A percentile compares a stretch with the other conserved stretches of the same genome.
Conservation (phyloP, 2,113 vertebrate genomes). For the Psittacula cyanocephala region DNA sequence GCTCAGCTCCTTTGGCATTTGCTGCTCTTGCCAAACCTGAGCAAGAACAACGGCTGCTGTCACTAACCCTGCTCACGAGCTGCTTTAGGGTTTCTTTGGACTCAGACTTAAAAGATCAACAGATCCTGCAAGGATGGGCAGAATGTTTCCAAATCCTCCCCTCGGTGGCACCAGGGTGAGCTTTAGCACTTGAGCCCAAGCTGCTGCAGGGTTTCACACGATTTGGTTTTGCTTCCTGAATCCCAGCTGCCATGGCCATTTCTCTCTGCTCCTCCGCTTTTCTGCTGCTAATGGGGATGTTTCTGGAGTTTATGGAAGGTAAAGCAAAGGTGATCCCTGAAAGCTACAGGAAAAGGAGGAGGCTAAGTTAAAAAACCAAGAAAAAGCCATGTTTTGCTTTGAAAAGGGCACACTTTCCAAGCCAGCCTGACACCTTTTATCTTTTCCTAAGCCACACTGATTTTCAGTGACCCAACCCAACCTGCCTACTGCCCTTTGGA, state of each 20-base stretch:
- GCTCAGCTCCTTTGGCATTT: background rate
- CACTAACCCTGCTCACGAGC: background rate
- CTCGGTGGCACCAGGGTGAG: background rate
- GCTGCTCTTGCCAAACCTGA: conserved; percentile 8
- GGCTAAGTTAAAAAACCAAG: background rate
- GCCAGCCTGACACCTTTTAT: background rate
- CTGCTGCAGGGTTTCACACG: background rate
- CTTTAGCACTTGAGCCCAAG: background rate
- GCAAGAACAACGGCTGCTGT: background rate
- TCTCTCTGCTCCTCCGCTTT: background rate
- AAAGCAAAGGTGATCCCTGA: background rate
- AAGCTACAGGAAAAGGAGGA: background rate
- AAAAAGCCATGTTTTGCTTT: background rate
- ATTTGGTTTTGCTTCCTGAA: background rate
- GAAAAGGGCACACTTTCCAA: background rate
- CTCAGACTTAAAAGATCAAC: background rate
- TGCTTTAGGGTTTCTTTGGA: background rate
- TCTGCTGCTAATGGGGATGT: background rate
- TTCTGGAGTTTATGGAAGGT: background rate
- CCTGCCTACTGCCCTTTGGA: background rate
- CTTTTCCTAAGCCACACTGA: fast-evolving
- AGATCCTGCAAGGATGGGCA: background rate
- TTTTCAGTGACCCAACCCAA: background rate
- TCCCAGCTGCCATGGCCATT: background rate
- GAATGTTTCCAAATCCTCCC: background rate